These are phyloP conservation scores for Norana najaformis DNA, from an alignment of 2,888 invertebrate genomes.

Conservation along the genomic window DNA sequence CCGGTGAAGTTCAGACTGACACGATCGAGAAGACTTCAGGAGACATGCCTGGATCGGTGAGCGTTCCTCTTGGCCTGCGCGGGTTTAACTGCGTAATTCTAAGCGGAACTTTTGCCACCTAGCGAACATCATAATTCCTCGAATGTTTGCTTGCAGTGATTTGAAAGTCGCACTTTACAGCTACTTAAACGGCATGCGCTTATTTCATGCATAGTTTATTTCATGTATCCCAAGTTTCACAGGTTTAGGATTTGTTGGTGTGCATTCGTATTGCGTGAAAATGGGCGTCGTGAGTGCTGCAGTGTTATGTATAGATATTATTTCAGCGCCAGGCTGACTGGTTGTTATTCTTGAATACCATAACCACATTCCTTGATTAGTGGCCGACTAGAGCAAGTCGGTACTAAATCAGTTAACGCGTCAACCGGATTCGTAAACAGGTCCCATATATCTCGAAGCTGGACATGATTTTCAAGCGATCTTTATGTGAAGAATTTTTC, in stretches of 20 bases:
- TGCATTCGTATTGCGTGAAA: not conserved
- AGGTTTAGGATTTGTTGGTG: not conserved
- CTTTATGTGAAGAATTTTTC: no score
- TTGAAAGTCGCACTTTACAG: not conserved
- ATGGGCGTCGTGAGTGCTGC: not conserved
- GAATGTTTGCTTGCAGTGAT: not conserved
- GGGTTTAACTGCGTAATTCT: not conserved
- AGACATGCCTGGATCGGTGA: constrained; percentile 19
- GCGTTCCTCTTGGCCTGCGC: not conserved
- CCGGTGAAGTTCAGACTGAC: constrained; percentile 18
- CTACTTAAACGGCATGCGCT: not conserved
- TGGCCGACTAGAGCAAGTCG: not conserved
- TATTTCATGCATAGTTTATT: not conserved
- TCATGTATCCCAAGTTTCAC: not conserved
- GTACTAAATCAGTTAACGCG: no score
- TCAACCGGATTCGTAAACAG: not conserved
- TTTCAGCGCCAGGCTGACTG: not conserved
- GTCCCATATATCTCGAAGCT: no score
- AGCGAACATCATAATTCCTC: not conserved
- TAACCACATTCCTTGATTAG: not conserved
- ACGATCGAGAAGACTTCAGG: not conserved
- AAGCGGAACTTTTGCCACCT: not conserved
- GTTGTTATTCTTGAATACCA: not conserved
- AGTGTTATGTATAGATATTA: not conserved
- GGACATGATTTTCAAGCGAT: no score